phyloP scores from a whole-genome alignment of 1,140 invertebrate genomes.

The Drosophila repletoides region DNA sequence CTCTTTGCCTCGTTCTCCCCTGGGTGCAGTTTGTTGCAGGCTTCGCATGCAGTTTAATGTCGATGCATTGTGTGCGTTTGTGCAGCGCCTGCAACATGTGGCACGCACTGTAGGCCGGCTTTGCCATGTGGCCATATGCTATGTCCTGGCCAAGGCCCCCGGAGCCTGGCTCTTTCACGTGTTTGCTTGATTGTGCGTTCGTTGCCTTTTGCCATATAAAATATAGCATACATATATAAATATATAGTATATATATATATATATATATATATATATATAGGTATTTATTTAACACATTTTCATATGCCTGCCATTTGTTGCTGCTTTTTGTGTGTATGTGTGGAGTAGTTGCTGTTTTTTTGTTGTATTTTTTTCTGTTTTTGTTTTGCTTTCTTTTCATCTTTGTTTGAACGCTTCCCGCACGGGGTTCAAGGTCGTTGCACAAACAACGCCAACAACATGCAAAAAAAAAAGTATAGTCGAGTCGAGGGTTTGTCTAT shows the following conservation, averaged over 20 bases:
- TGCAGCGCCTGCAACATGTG: constrained; percentile 67
- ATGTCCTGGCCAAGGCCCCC: constrained; percentile 16
- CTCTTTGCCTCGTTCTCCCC: constrained; percentile 5
- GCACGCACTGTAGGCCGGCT: constrained; percentile 71
- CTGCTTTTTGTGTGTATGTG: constrained; percentile 30
- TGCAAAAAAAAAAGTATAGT: constrained; percentile 34
- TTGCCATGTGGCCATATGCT: constrained; percentile 52
- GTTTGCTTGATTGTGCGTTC: constrained; percentile 32
- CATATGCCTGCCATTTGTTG: constrained; percentile 50
- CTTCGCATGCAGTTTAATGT: constrained; percentile 54
- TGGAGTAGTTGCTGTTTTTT: constrained; percentile 29
- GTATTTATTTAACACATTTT: constrained; percentile 80
- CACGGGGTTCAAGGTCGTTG: constrained; percentile 72
- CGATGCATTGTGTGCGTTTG: constrained; percentile 39
- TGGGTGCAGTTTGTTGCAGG: constrained; percentile 32
- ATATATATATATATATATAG: constrained; percentile 33
- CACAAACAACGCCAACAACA: constrained; percentile 34
- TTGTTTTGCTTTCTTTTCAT: constrained; percentile 59
- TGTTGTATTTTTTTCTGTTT: constrained; percentile 46
- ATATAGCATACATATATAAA: constrained; percentile 23
- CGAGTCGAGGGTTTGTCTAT: constrained; percentile 54
- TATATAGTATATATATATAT: constrained; percentile 17
- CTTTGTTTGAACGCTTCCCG: constrained; percentile 70
- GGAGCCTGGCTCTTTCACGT: constrained; percentile 26
- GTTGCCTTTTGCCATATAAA: constrained; percentile 36